These are phyloP conservation scores for Malaclemys terrapin DNA, from an alignment of 2,113 vertebrate species.

Conservation along the genomic window DNA sequence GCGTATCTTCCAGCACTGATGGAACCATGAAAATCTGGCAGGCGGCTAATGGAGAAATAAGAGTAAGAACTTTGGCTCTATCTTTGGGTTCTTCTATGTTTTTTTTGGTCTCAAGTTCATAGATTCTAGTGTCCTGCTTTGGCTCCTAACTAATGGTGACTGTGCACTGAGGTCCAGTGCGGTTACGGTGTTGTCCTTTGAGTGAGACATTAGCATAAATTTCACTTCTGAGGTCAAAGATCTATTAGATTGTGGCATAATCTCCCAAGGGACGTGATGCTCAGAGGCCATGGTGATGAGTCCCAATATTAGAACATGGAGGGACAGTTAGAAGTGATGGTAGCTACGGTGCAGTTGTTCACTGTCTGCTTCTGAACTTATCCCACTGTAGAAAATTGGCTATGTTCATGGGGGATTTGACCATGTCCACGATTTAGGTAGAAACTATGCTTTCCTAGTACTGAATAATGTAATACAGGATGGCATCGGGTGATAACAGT, in stretches of 20 bases:
- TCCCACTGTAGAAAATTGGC: background rate
- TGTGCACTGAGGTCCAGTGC: fast-evolving
- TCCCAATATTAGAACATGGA: background rate
- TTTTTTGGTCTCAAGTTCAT: background rate
- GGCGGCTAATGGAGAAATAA: slow-evolving; percentile 83
- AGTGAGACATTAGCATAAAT: background rate
- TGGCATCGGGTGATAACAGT: fast-evolving
- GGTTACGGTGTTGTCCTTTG: background rate
- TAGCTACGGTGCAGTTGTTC: background rate
- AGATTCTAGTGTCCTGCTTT: background rate
- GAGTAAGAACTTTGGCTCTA: slow-evolving; percentile 73
- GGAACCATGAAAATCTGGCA: slow-evolving; percentile 87
- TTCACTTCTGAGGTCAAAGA: fast-evolving
- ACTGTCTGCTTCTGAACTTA: background rate
- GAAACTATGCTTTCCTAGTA: background rate
- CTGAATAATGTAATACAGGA: background rate
- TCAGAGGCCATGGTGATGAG: fast-evolving
- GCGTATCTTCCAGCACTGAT: slow-evolving; percentile 81
- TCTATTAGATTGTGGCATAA: background rate
- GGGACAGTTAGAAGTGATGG: background rate
- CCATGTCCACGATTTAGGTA: background rate
- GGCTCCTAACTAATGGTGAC: background rate
- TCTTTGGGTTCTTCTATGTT: background rate
- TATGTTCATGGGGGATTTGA: background rate
- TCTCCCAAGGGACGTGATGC: background rate